phyloP scores from a whole-genome alignment of 2,888 invertebrate species.

The Hirudinaria manillensis region DNA sequence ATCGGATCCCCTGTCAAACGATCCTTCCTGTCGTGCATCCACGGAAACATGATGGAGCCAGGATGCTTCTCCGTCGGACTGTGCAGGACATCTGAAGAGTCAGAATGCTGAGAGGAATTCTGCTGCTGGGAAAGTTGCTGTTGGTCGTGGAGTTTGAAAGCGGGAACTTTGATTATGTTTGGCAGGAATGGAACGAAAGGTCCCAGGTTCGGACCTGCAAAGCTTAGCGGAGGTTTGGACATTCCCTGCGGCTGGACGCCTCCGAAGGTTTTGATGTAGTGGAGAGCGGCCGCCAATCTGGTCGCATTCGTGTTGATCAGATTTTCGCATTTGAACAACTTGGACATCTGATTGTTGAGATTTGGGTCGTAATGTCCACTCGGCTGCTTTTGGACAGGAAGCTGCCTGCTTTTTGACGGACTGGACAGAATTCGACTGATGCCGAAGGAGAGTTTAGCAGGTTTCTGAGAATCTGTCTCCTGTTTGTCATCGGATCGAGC shows the following conservation, averaged over 20 bases:
- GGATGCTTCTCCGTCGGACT: constrained; percentile 6
- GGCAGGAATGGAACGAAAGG: constrained; percentile 16
- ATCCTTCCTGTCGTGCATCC: constrained; percentile 50
- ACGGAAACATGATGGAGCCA: constrained; percentile 43
- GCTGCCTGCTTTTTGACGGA: background rate
- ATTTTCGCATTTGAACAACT: constrained; percentile 15
- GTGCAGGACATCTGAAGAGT: background rate
- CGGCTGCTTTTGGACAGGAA: background rate
- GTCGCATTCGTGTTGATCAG: constrained; percentile 9
- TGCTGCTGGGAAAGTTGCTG: background rate
- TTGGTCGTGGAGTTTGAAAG: constrained; percentile 22
- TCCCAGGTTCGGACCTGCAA: background rate
- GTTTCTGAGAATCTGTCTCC: background rate
- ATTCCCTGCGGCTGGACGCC: background rate
- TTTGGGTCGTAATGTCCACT: background rate
- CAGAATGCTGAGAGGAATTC: background rate
- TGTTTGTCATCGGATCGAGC: background rate
- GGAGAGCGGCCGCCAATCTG: constrained; percentile 16
- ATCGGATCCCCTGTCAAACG: constrained; percentile 44
- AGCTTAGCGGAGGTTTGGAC: background rate
- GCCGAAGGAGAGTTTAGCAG: constrained; percentile 31
- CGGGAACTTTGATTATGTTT: constrained; percentile 20
- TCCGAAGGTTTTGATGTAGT: constrained; percentile 23
- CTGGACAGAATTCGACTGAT: constrained; percentile 28
- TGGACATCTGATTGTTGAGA: constrained; percentile 8